phyloP scores from a whole-genome alignment of 2,113 vertebrate species.

The Charadrius vociferus region DNA sequence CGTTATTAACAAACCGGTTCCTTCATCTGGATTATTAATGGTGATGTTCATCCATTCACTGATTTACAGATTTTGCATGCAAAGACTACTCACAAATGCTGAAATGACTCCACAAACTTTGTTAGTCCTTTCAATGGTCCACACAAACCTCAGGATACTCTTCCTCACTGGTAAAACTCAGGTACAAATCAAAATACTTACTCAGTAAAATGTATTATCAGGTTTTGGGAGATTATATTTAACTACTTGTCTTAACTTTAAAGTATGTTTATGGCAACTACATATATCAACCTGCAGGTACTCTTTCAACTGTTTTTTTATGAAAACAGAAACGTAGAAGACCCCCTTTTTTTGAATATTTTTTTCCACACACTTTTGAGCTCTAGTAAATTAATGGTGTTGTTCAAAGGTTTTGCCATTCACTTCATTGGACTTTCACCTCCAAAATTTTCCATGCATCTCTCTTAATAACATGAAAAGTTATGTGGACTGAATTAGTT shows the following conservation, averaged over 20 bases:
- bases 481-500: background rate
- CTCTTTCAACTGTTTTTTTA: background rate
- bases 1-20: background rate
- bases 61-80: background rate
- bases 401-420: background rate
- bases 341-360: accelerated
- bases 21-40: background rate
- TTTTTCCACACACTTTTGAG: background rate
- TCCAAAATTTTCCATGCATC: background rate
- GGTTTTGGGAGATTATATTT: background rate
- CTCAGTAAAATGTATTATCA: background rate
- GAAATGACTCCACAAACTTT: background rate
- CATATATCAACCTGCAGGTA: background rate
- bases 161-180: background rate
- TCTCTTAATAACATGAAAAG: background rate
- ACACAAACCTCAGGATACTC: background rate
- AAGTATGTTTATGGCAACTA: background rate
- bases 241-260: background rate
- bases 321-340: background rate
- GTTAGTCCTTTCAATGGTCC: background rate
- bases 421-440: background rate
- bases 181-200: background rate
- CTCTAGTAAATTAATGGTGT: background rate
- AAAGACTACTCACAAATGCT: background rate
- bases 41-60: background rate